A percentile compares a stretch with the other conserved stretches of the same genome.
Conservation (phyloP, 2,113 vertebrate genomes). For the Lamprologus lemairii region DNA sequence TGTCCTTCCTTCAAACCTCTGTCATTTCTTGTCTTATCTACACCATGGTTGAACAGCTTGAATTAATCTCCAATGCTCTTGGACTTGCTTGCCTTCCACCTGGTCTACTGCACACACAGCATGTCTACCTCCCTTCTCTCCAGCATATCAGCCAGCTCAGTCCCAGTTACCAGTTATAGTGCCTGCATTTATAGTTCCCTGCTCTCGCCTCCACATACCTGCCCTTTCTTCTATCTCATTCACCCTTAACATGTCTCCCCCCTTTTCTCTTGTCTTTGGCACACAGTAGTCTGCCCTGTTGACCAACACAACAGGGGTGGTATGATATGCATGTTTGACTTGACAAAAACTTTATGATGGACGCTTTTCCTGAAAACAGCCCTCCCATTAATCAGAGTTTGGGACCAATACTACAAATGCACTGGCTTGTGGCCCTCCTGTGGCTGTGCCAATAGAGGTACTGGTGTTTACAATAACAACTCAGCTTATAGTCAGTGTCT, state of each 20-base stretch:
- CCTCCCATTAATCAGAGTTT: not conserved
- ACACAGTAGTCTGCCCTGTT: not conserved
- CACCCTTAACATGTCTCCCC: not conserved
- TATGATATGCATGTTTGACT: not conserved
- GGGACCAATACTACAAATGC: not conserved
- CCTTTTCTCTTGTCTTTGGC: not conserved
- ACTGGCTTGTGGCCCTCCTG: not conserved
- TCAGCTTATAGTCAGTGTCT: not conserved
- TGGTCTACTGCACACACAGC: not conserved
- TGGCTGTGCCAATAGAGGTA: not conserved
- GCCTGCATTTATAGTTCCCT: not conserved
- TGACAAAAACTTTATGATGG: not conserved
- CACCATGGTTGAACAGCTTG: not conserved
- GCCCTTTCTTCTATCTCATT: not conserved
- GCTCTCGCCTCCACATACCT: not conserved
- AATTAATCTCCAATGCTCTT: not conserved
- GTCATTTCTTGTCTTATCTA: not conserved
- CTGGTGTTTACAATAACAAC: not conserved
- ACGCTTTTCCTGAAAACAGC: not conserved
- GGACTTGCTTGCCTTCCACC: not conserved
- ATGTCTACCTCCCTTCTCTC: not conserved
- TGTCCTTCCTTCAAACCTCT: not conserved
- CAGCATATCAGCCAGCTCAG: not conserved
- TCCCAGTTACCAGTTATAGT: not conserved
- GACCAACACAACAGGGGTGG: not conserved